phyloP scores from a whole-genome alignment of 2,888 invertebrate genomes.

The Agrochola macilenta region DNA sequence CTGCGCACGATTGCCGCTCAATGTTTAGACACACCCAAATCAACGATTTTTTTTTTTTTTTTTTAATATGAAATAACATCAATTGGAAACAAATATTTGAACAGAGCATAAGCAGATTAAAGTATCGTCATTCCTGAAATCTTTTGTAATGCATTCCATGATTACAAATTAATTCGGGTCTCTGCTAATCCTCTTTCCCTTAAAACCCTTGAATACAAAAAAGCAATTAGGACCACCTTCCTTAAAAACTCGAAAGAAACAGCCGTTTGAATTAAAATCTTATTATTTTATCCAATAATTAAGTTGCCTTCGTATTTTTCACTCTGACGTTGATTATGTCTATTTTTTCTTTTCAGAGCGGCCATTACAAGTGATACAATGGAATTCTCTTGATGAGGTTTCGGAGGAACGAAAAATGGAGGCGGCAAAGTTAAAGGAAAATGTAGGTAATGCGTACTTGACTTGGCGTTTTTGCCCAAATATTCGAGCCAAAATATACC shows the following conservation, averaged over 20 bases:
- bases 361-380: constrained; percentile 83
- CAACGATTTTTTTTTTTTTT: no score
- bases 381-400: constrained; percentile 85
- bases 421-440: constrained; percentile 59
- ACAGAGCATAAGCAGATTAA: not conserved
- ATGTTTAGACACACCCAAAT: no score
- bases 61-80: no score
- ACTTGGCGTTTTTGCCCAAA: not conserved
- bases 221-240: constrained; percentile 53
- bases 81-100: not conserved
- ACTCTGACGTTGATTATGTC: constrained; percentile 74
- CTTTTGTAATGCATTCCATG: constrained; percentile 18
- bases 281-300: constrained; percentile 70
- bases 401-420: constrained; percentile 66
- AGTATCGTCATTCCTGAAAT: not conserved
- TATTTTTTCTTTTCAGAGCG: constrained; percentile 77
- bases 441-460: not conserved
- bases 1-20: no score
- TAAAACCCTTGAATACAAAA: constrained; percentile 32
- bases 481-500: not conserved
- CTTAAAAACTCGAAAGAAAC: constrained; percentile 43
- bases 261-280: constrained; percentile 63
- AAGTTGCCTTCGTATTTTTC: constrained; percentile 67
- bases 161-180: constrained; percentile 31
- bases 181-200: constrained; percentile 26